Percentiles rank a stretch among this genome's conserved stretches.
Conservation (phyloP, 2,113 vertebrate genomes). For the Ifrita kowaldi region DNA sequence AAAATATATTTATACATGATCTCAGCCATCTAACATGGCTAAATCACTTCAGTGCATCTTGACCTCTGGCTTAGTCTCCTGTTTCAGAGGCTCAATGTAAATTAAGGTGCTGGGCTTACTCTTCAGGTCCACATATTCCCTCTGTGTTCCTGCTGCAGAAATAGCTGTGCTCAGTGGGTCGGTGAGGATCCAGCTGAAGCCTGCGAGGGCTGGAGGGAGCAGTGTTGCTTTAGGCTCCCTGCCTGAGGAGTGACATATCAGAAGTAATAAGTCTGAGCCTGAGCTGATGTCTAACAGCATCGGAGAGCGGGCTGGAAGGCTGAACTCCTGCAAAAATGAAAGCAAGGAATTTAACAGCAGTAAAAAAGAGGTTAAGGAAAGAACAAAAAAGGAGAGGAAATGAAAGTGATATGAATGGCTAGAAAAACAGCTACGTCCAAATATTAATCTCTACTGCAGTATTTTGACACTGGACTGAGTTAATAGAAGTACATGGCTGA, state of each 20-base stretch:
- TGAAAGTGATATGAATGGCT: constrained; percentile 27
- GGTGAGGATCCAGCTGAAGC: constrained; percentile 39
- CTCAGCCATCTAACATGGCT: neutral
- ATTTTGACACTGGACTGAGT: neutral
- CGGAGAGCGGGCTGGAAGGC: neutral
- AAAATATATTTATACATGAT: neutral
- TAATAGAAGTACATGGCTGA: neutral
- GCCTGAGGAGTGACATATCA: constrained; percentile 56
- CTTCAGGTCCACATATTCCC: neutral
- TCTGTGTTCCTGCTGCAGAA: neutral
- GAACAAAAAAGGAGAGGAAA: constrained; percentile 51
- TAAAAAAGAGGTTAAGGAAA: constrained; percentile 50
- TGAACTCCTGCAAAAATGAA: constrained; percentile 47
- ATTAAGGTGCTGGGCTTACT: neutral
- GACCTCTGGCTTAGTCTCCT: neutral
- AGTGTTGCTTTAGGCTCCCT: constrained; percentile 60
- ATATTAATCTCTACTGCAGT: neutral
- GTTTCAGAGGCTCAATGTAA: neutral
- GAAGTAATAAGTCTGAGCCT: constrained; percentile 57
- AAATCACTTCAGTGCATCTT: neutral
- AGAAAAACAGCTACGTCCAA: neutral
- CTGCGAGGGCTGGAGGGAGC: constrained; percentile 41
- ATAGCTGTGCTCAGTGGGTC: neutral
- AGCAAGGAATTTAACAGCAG: constrained; percentile 56
- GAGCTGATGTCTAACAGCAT: constrained; percentile 44